Percentiles rank a stretch among this genome's conserved stretches.
These are phyloP conservation scores for Dicerorhinus sumatrensis DNA, from an alignment of 2,113 vertebrate genomes.

Conservation along the genomic window DNA sequence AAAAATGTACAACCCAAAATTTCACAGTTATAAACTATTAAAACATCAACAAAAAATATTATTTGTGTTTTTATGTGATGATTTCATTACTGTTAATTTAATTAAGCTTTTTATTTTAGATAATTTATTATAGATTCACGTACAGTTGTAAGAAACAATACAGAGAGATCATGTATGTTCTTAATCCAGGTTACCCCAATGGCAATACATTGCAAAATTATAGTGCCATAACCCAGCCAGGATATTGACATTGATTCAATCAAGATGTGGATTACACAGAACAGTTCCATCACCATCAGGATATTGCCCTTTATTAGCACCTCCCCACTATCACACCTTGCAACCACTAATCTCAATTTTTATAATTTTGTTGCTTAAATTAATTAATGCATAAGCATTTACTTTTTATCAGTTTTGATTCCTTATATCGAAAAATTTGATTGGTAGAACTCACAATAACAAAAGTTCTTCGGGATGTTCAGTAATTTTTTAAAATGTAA, in stretches of 20 bases:
- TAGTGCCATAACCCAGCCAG: neutral
- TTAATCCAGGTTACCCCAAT: neutral
- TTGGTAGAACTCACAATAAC: neutral
- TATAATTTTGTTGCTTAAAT: neutral
- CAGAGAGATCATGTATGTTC: neutral
- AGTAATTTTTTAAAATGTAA: neutral
- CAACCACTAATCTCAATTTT: neutral
- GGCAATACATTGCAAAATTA: neutral
- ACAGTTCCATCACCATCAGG: neutral
- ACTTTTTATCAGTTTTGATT: neutral
- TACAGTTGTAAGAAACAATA: conserved; percentile 1
- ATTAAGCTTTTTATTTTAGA: neutral
- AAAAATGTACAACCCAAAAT: too few relatives aligned
- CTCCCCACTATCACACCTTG: neutral
- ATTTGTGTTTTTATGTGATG: neutral
- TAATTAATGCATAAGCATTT: neutral
- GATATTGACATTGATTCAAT: neutral
- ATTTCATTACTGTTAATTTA: neutral
- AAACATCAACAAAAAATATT: neutral
- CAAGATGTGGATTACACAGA: neutral
- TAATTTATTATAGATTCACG: neutral
- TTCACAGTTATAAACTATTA: too few relatives aligned
- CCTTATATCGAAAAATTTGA: neutral
- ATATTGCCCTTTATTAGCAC: neutral
- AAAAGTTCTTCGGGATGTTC: neutral